phyloP scores from a whole-genome alignment of 2,113 vertebrate species.

The Protobothrops mucrosquamatus region DNA sequence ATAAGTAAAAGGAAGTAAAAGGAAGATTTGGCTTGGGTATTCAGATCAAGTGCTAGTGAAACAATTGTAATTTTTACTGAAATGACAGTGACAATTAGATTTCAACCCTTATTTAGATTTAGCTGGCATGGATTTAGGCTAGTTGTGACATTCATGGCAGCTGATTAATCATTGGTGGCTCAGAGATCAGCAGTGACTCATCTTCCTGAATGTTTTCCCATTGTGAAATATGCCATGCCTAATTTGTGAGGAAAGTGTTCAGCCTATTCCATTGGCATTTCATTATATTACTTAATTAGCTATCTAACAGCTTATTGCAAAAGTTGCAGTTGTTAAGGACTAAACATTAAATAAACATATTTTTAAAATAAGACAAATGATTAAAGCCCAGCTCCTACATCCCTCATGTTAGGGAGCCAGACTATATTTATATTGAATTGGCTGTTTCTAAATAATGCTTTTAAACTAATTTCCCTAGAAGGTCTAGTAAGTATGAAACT shows the following conservation, averaged over 20 bases:
- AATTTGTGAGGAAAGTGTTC: neutral
- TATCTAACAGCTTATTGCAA: neutral
- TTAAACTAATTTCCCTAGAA: neutral
- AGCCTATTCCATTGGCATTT: neutral
- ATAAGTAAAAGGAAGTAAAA: neutral
- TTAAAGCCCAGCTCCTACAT: neutral
- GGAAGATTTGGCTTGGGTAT: no score
- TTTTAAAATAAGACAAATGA: neutral
- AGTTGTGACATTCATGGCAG: neutral
- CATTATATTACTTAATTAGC: neutral
- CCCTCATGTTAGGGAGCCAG: neutral
- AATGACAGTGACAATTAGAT: neutral
- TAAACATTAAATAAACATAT: neutral
- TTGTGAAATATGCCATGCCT: neutral
- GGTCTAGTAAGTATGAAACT: neutral
- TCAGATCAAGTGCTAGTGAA: neutral
- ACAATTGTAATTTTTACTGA: neutral
- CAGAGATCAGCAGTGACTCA: conserved; percentile 11
- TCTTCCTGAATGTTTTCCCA: neutral
- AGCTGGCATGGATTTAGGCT: neutral
- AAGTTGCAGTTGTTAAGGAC: neutral
- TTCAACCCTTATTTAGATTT: conserved; percentile 1
- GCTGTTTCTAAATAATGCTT: neutral
- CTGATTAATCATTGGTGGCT: conserved; percentile 2
- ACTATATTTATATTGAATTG: neutral